Base-by-base conservation (phyloP, 2,888 invertebrate species). In the Agrilus biguttatus region DNA sequence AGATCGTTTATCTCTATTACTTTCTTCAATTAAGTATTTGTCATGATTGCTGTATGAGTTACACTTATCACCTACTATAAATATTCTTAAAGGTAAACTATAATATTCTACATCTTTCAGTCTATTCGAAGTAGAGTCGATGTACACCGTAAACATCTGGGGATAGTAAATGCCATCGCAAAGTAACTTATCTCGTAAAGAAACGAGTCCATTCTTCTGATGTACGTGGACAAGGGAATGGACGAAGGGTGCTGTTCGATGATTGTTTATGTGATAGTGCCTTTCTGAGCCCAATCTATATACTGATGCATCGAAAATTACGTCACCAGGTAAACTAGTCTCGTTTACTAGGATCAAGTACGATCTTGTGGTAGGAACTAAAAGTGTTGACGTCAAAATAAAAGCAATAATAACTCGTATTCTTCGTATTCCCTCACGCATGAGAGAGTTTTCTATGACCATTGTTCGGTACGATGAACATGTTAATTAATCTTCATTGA, bases 91-190 rank as follows among this genome's bases (percentile, higher is more conserved):
- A 1, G 87, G 86, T 44, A 87, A 63, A 56, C 87, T 85, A 58
- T 85, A 86, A 61, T 86, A 88, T 59, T 87, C 85, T 48, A 88
- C 83, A 51, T 83, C 83, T 39, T 82, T 73, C 48, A 84, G 70
- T 42, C 83, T 70, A 54, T 81, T 84, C 48, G 87, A 84, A 40
- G 83, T 83, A 33, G 89, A 89, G 61, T 90, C 89, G 47, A 90
- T 80, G 64, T 87, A 85, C 59, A 88, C 77, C 5, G 87, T 88
- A 62, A 90, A 88, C 43, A 89, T 72, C 56, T 83, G 83, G 0
- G 89, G 88, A 59, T 89, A 88, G 51, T 80, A 79, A 32, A 85
- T 72, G 47, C 87, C 87, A 56, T 86, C 81, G 65, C 89, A 89
- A 58, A 79, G 74, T 12, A 89, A 68, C 42, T 73, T 72, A 55